Evolutionary conservation across 1,140 invertebrate species (phyloP), one percentile per base, ranked within the genome.

Genomic region (Vanessa tameamea): DNA sequence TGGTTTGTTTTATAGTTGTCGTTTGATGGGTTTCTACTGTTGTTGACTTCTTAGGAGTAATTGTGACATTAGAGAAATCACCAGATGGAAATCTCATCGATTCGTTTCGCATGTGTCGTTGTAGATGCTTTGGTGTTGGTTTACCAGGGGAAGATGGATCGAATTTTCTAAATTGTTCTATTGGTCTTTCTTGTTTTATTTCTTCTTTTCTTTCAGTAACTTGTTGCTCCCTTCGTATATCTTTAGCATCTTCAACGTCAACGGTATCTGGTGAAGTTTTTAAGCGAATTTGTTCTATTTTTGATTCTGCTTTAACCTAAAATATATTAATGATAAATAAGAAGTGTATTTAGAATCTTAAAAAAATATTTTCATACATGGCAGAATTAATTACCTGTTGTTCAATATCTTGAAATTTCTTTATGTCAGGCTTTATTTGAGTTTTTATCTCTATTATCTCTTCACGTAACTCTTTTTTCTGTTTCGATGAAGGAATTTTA

Each of bases 391-490:
- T 20, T 66, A 88, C 88, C 80, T 92, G 89, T 80, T 92, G 89
- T 77, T 92, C 91, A 68, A 91, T 92, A 67, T 89, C 90, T 53
- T 93, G 93, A 75, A 93, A 93, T 79, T 93, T 93, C 48, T 93
- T 93, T 12, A 93, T 93, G 51, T 93, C 93, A 0, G 92, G 92
- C 83, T 93, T 93, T 16, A 93, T 95, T 89, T 95, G 95, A 69
- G 95, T 94, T 84, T 95, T 95, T 64, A 96, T 96, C 89, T 95
- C 94, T 55, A 94, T 95, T 57, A 95, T 95, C 88, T 96, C 95
- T 83, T 95, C 94, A 47, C 94, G 93, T 43, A 95, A 94, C 92
- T 96, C 95, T 78, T 94, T 95, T 78, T 95, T 94, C 85, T 95
- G 95, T 74, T 94, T 94, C 9, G 95, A 95, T 47, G 95, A 95